Base-by-base conservation (phyloP, 2,797 vertebrate genomes). In the Sebastiscus tertius region DNA sequence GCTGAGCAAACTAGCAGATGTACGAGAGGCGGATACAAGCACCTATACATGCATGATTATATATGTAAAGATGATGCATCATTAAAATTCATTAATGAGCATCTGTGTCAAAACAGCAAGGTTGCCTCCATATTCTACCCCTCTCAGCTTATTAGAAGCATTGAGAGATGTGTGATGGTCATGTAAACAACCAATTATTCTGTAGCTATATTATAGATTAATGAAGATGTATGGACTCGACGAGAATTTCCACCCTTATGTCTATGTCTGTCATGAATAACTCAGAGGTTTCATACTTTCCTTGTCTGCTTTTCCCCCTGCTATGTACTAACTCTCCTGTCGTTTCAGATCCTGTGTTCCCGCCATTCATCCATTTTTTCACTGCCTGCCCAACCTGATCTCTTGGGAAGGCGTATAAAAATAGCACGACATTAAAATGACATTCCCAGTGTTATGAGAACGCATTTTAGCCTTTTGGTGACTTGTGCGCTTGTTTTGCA, bases 211-310 rank as follows among this genome's bases (percentile, higher is more conserved):
- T 79, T 73, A 66, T 52, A 76, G 46, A 89, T 78, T 31, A 42
- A 73, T 84, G 42, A 39, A 83, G 87, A 82, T 68, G 18, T 33
- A 68, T 52, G 11, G 59, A 73, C 61, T 82, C 27, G 8, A 70
- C 0, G 12, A 74, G 56, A 64, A 64, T 67, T 78, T 77, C 22
- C 6, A 26, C 26, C 26, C 52, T 66, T 27, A 61, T 39, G n/a
- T 55, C 2, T 11, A 75, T 67, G 52, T 76, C 18, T n/a, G 68
- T 86, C 81, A 88, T 88, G 64, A 90, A 90, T 87, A 81, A 86
- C 59, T 84, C 60, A 63, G 54, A 54, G 55, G 65, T 76, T 71
- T 59, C 55, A 8, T 11, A 27, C 34, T 24, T 56, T 42, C 16
- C 55, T 71, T 9, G 7, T 42, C 34, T 42, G 55, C 11, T 52